Percentiles rank a stretch among this genome's conserved stretches.
phyloP scores from a whole-genome alignment of 2,797 vertebrate genomes.

The Mus minutoides region DNA sequence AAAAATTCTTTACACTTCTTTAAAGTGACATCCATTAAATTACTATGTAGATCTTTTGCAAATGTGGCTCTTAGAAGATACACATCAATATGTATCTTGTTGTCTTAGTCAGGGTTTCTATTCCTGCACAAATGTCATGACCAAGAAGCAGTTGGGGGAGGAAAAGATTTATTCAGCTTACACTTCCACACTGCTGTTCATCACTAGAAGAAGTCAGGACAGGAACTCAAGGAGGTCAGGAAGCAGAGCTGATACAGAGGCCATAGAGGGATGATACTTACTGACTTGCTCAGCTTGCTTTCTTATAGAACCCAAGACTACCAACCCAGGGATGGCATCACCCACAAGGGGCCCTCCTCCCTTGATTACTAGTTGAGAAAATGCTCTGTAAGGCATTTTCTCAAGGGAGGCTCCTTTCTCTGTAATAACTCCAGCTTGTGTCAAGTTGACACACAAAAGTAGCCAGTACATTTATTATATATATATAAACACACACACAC shows the following conservation, averaged over 20 bases:
- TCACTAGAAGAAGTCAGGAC: neutral
- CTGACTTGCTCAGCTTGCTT: neutral
- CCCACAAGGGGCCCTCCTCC: neutral
- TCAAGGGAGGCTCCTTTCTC: neutral
- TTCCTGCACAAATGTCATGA: neutral
- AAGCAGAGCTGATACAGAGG: neutral
- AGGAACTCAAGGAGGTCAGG: neutral
- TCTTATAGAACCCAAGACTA: too few species aligned
- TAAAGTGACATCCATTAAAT: neutral
- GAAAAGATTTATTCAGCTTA: neutral
- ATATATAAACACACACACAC: neutral
- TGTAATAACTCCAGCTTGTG: neutral
- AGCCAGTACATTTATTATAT: neutral
- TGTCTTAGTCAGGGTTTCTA: neutral
- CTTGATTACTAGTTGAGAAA: neutral
- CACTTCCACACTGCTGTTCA: neutral
- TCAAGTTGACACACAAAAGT: neutral
- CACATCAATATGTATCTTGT: neutral
- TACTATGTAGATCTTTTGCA: neutral
- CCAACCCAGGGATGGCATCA: too few species aligned
- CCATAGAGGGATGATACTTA: neutral
- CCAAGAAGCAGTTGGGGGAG: neutral
- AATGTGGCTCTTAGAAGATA: neutral
- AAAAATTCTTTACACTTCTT: constrained; percentile 47
- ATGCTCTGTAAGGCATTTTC: neutral